A percentile compares a stretch with the other conserved stretches of the same genome.
These are phyloP conservation scores for Xerus rutilus DNA, from an alignment of 2,797 vertebrate genomes.

Conservation along the genomic window DNA sequence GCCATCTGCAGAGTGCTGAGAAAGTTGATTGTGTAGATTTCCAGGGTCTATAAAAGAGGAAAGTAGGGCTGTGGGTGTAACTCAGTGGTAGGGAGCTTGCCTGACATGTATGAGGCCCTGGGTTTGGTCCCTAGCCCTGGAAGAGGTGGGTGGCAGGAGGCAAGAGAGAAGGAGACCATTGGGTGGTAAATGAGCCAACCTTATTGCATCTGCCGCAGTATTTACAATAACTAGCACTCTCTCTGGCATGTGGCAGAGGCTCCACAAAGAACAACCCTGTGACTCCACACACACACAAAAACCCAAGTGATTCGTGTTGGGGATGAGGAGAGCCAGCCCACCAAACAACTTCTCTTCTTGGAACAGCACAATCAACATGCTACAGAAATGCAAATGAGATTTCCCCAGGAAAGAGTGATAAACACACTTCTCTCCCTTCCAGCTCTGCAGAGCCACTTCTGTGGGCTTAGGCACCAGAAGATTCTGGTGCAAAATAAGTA, in stretches of 20 bases:
- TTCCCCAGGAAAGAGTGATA: neutral
- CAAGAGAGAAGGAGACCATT: neutral
- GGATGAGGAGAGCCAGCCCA: neutral
- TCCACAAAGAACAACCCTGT: neutral
- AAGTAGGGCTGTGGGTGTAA: neutral
- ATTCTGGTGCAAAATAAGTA: neutral
- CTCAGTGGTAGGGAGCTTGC: neutral
- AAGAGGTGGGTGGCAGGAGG: neutral
- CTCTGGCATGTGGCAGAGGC: neutral
- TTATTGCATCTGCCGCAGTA: neutral
- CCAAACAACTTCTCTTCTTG: neutral
- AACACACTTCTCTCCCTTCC: neutral
- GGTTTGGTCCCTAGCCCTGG: neutral
- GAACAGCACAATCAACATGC: neutral
- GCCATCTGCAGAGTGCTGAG: neutral
- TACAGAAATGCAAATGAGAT: conserved; percentile 39
- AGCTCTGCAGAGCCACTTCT: neutral
- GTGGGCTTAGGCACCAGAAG: neutral
- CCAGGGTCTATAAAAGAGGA: neutral
- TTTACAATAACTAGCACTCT: neutral
- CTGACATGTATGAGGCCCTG: neutral
- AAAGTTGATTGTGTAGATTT: neutral
- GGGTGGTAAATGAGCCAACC: neutral
- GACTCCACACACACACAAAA: neutral
- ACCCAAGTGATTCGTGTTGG: neutral